Evolutionary conservation across 2,888 invertebrate genomes (phyloP).

Genomic region (Zygogramma bicolorata): DNA sequence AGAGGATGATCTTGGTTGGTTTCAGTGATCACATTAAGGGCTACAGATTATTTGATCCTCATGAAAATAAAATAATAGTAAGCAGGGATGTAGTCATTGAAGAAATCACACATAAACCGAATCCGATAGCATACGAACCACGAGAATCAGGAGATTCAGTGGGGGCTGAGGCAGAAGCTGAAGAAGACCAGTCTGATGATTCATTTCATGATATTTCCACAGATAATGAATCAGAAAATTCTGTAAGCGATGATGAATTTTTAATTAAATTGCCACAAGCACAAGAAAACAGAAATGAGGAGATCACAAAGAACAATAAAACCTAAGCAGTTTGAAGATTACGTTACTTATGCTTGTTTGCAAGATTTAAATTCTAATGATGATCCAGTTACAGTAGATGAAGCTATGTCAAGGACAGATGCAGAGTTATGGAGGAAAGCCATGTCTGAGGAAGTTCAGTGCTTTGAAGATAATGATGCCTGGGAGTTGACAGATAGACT

Average conservation of each 20-base stretch:
- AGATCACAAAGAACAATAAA: constrained; percentile 35
- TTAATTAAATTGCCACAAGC: constrained; percentile 10
- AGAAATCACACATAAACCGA: constrained; percentile 14
- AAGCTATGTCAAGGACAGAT: constrained; percentile 39
- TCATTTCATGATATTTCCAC: constrained; percentile 8
- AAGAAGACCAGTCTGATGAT: constrained; percentile 10
- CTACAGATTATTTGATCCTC: constrained; percentile 40
- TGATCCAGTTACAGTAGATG: constrained; percentile 34
- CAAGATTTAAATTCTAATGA: constrained; percentile 25
- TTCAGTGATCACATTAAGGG: constrained; percentile 39
- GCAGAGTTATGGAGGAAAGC: constrained; percentile 38
- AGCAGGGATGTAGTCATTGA: constrained; percentile 16
- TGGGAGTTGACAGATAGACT: constrained; percentile 40
- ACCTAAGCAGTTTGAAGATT: constrained; percentile 35
- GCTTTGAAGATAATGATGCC: constrained; percentile 41
- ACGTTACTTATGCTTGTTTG: constrained; percentile 35
- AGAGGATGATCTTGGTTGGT: constrained; percentile 37
- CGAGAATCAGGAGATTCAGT: constrained; percentile 31
- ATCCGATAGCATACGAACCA: constrained; percentile 4
- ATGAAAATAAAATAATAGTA: constrained; percentile 20
- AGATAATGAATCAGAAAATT: constrained; percentile 11
- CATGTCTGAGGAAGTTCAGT: constrained; percentile 40
- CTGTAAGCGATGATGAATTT: background rate
- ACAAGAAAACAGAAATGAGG: constrained; percentile 25
- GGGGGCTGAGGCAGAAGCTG: constrained; percentile 26